Base-by-base conservation (phyloP, 2,888 invertebrate genomes). In the Euzophera pinguis region DNA sequence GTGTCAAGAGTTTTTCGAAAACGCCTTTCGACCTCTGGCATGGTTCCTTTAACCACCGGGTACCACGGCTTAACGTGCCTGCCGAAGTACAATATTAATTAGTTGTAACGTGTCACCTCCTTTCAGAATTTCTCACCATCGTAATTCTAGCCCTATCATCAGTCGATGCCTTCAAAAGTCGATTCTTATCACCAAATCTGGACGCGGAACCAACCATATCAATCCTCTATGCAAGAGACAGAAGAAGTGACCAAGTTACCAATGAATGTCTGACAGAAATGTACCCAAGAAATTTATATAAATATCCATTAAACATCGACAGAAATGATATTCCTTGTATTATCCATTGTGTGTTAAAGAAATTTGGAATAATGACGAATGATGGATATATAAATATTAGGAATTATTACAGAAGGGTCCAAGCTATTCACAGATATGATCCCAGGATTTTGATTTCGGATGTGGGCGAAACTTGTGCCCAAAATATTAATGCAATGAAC, bases 291-390 rank as follows among this genome's bases (percentile, higher is more conserved):
- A 85, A 82, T 53, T 62, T 88, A 2, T 89, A 90, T 62, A 86
- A 81, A 53, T 88, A 88, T 43, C 89, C 88, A 0, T 58, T 87
- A 3, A 74, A 69, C 9, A 83, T 90, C 32, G 87, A 88, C 55
- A 71, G 81, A 38, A 88, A 86, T 49, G 89, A 90, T 3, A 75
- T 90, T 1, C 89, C 89, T 0, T 90, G 89, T 58, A 84, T 90
- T 47, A 83, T 90, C 53, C 89, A 89, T 55, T 90, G 89, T 58
- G 88, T 90, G 39, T 67, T 90, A 51, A 88, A 82, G 66, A 89
- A 88, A 55, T 90, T 90, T 56, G 89, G 86, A 9, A 90, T 90
- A 22, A 90, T 90, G 87, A 69, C 81, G 8, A 88, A 84, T 43
- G 88, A 87, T 45, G 89, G 89, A 0, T 68, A 64, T 1, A 87